These are phyloP conservation scores for Helarctos malayanus DNA, from an alignment of 2,797 vertebrate genomes.

Conservation along the genomic window DNA sequence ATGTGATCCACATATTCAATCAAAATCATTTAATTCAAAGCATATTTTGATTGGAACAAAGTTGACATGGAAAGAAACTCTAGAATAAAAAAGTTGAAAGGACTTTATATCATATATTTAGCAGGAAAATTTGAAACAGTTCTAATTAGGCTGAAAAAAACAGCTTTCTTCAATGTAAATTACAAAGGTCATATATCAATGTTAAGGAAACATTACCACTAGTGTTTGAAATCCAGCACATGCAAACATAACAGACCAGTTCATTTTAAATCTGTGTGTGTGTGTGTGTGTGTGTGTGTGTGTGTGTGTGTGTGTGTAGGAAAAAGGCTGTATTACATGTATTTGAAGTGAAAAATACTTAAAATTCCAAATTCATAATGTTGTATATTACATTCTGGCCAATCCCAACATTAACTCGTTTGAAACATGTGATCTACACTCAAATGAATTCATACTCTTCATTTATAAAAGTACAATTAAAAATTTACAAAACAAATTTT, in stretches of 20 bases:
- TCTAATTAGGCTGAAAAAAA: conserved; percentile 92
- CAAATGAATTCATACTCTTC: conserved; percentile 61
- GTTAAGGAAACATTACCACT: conserved; percentile 89
- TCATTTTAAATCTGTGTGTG: conserved; percentile 73
- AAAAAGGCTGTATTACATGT: conserved; percentile 60
- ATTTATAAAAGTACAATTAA: conserved; percentile 48
- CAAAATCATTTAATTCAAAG: conserved; percentile 91
- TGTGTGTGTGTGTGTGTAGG: not conserved
- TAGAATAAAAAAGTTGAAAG: conserved; percentile 90
- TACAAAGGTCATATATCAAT: conserved; percentile 90
- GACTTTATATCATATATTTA: conserved; percentile 92
- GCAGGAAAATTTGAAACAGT: conserved; percentile 91
- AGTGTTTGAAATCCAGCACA: conserved; percentile 90
- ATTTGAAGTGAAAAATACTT: conserved; percentile 79
- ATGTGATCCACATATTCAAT: conserved; percentile 90
- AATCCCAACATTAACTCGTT: conserved; percentile 51
- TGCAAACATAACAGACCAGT: conserved; percentile 87
- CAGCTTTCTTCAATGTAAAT: conserved; percentile 90
- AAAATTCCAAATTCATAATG: conserved; percentile 58
- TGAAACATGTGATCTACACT: conserved; percentile 53
- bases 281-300: not conserved
- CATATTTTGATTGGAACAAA: conserved; percentile 92
- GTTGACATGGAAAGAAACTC: conserved; percentile 89
- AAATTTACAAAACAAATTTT: conserved; percentile 20
- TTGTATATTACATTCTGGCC: conserved; percentile 69